These are phyloP conservation scores for Octopus sinensis DNA, from an alignment of 1,140 invertebrate species.

Conservation along the genomic window DNA sequence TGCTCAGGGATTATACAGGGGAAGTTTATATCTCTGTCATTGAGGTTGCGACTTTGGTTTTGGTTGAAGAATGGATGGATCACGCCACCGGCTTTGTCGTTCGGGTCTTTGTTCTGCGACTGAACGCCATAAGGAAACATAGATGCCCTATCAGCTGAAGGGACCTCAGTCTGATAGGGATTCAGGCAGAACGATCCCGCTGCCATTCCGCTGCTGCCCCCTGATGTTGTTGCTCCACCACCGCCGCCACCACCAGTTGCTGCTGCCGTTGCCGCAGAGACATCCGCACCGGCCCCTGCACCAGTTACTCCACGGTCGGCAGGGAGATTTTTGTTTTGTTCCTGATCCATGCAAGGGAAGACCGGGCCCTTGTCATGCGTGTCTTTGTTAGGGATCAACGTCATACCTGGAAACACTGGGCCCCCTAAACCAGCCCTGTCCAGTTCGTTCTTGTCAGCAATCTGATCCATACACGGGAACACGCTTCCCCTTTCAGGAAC, in stretches of 20 bases:
- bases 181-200: too few relatives aligned
- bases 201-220: neutral
- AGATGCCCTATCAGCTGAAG: too few relatives aligned
- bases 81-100: neutral
- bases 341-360: neutral
- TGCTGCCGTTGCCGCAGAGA: neutral
- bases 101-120: too few relatives aligned
- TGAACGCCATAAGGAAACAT: too few relatives aligned
- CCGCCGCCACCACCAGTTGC: neutral
- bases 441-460: neutral
- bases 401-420: neutral
- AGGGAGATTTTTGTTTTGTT: neutral
- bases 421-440: neutral
- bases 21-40: neutral
- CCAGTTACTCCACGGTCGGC: neutral
- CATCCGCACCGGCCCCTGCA: neutral
- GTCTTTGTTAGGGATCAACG: neutral
- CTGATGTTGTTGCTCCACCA: neutral
- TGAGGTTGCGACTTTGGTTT: neutral
- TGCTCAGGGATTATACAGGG: neutral
- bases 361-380: neutral
- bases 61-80: neutral
- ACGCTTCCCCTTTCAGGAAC: neutral
- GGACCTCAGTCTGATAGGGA: too few relatives aligned
- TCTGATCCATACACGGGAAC: constrained; percentile 1